Percentiles rank a stretch among this genome's conserved stretches.
phyloP scores from a whole-genome alignment of 1,140 invertebrate genomes.

The Drosophila sucinea region DNA sequence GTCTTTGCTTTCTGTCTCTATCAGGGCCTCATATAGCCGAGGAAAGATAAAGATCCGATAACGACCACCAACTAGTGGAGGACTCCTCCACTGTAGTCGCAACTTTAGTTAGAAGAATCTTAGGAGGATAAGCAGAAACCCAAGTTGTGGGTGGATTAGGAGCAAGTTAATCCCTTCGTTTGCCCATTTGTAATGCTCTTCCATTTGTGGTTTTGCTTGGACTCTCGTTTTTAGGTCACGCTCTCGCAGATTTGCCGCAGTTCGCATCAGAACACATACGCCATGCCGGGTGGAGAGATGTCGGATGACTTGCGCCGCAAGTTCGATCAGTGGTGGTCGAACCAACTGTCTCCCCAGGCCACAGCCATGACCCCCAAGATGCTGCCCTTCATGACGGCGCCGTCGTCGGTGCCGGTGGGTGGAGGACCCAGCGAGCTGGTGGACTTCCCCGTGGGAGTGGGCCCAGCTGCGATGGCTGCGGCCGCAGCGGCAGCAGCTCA shows the following conservation, averaged over 20 bases:
- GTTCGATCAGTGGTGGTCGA: conserved; percentile 90
- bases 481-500: conserved; percentile 84
- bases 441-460: conserved; percentile 83
- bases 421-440: conserved; percentile 70
- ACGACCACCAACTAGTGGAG: background rate
- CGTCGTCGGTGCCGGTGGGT: conserved; percentile 55
- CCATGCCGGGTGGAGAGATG: conserved; percentile 86
- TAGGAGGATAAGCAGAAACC: too few species aligned
- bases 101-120: too few species aligned
- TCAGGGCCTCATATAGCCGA: conserved; percentile 31
- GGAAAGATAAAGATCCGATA: too few species aligned
- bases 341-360: conserved; percentile 86
- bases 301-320: conserved; percentile 90
- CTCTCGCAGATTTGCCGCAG: conserved; percentile 89
- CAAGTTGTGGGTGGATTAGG: too few species aligned
- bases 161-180: conserved; percentile 9
- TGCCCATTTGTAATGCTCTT: conserved; percentile 26
- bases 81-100: too few species aligned
- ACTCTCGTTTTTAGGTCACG: conserved; percentile 86
- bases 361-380: conserved; percentile 82
- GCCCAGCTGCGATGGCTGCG: conserved; percentile 78
- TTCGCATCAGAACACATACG: conserved; percentile 85
- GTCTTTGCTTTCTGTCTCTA: conserved; percentile 22
- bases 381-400: conserved; percentile 80
- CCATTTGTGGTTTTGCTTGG: background rate